A percentile compares a stretch with the other conserved stretches of the same genome.
phyloP scores from a whole-genome alignment of 2,888 invertebrate genomes.

The Dryomyza anilis region DNA sequence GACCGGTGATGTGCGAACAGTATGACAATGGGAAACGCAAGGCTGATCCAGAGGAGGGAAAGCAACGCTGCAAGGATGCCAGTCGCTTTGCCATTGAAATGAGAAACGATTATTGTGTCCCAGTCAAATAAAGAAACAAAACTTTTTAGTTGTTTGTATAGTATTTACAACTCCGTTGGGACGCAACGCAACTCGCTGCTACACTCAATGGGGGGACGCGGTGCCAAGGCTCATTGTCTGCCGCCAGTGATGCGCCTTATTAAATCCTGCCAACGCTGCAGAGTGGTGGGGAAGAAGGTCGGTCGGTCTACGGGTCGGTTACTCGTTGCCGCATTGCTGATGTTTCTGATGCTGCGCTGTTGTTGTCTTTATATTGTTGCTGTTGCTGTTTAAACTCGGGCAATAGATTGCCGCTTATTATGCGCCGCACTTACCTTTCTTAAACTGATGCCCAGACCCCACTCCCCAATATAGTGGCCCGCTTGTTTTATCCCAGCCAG shows the following conservation, averaged over 20 bases:
- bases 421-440: conserved; percentile 6
- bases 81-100: conserved; percentile 57
- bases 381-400: conserved; percentile 26
- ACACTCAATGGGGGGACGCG: no score
- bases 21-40: background rate
- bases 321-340: conserved; percentile 48
- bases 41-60: background rate
- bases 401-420: conserved; percentile 31
- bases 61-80: conserved; percentile 11
- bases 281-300: background rate
- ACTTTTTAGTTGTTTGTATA: conserved; percentile 57
- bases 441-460: no score
- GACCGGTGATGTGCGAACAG: background rate
- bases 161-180: conserved; percentile 59
- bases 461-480: no score
- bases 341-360: conserved; percentile 45
- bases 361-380: no score
- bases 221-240: background rate
- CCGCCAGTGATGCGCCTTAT: conserved; percentile 20
- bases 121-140: conserved; percentile 48
- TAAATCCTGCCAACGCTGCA: background rate
- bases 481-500: no score
- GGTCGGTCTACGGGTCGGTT: background rate
- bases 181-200: conserved; percentile 35
- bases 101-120: conserved; percentile 59